Evolutionary conservation across 92 coral and sea anemone species (phyloP), one percentile per base, ranked within the genome.

Genomic region (Plumapathes pennacea): DNA sequence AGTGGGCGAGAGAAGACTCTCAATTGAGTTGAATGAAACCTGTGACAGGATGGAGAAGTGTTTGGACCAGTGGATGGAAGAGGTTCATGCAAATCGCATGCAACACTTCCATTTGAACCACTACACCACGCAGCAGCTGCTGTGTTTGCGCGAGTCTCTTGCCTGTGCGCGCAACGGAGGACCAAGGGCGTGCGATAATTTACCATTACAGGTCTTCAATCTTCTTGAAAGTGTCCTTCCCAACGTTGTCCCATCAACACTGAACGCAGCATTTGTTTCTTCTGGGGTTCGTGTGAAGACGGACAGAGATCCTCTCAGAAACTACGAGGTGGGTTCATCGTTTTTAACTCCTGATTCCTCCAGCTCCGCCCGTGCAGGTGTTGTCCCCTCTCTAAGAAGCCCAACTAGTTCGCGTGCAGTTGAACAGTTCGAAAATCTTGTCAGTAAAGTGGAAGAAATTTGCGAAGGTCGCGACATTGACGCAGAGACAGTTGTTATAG

Each of bases 91-190:
- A n/a, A 67, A 44, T 26, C 66, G 96, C 11, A 45, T 3, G 5
- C 45, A 66, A 20, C 83, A 54, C 50, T 55, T 49, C 34, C 82
- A 81, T 23, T 54, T 89, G 5, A 89, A 89, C 20, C 82, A 78
- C 51, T 89, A 74, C 61, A 78, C 88, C 14, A 82, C 89, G 14
- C 76, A 75, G 70, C 96, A 89, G 41, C 41, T 89, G 25, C 64
- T 83, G 54, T 55, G 58, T 3, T 57, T 89, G 38, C 73, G 96
- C 32, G 64, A 58, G 52, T 87, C 78, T 46, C 46, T 89, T 15
- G 90, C 90, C 7, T 13, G 22, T 18, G 68, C 81, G 1, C 73
- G 88, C 50, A 54, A 25, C 40, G 81, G 62, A 27, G 55, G 54
- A 20, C 47, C 44, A 10, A 42, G 62, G 7, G 34, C 38, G 10